Percentiles rank a stretch among this genome's conserved stretches.
Evolutionary conservation across 2,797 vertebrate species (phyloP).

Genomic region (Danio jaintianensis): DNA sequence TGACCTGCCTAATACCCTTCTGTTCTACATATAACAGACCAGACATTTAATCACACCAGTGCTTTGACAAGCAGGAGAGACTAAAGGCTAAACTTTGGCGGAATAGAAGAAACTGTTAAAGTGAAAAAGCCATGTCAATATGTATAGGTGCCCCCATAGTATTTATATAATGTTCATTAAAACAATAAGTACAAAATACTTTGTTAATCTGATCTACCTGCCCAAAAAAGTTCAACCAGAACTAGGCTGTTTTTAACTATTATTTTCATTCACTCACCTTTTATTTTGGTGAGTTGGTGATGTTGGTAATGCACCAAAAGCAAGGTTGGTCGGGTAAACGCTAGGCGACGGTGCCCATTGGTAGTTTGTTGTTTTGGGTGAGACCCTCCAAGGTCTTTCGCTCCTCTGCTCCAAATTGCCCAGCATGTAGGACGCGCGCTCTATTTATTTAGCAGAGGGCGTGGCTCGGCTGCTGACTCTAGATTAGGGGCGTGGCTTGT

Average conservation of each 20-base stretch:
- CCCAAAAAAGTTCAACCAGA: neutral
- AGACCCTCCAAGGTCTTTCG: constrained; percentile 53
- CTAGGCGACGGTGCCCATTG: constrained; percentile 79
- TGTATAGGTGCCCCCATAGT: neutral
- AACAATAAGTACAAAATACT: no score
- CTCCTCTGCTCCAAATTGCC: neutral
- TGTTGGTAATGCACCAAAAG: constrained; percentile 33
- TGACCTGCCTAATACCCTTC: constrained; percentile 38
- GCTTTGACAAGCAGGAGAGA: constrained; percentile 11
- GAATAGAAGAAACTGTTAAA: neutral
- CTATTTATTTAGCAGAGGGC: constrained; percentile 54
- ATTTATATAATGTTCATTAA: neutral
- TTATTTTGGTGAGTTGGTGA: constrained; percentile 2
- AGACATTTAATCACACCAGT: neutral
- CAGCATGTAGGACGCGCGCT: rapidly evolving
- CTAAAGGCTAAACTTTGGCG: neutral
- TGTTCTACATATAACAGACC: constrained; percentile 42
- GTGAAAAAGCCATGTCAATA: neutral
- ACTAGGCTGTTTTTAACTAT: neutral
- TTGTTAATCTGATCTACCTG: no score
- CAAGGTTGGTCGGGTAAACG: constrained; percentile 63
- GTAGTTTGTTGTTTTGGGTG: constrained; percentile 49
- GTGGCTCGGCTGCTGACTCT: neutral
- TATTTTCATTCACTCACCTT: constrained; percentile 20
- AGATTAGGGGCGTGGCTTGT: neutral